Percentiles rank a stretch among this genome's conserved stretches.
These are phyloP conservation scores for Rhynchotus rufescens DNA, from an alignment of 2,797 vertebrate genomes.

Conservation along the genomic window DNA sequence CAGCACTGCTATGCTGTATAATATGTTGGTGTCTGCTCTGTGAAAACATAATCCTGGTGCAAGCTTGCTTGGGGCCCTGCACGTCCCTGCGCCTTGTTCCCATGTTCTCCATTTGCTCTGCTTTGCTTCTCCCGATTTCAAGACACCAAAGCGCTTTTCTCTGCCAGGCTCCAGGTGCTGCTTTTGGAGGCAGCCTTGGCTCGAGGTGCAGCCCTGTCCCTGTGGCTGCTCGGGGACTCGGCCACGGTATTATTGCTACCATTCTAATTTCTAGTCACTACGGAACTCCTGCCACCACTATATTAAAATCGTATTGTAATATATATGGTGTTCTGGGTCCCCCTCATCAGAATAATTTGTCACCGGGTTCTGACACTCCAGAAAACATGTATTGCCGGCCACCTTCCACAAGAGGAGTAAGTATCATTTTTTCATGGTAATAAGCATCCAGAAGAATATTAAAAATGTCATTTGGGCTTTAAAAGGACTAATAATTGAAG, in stretches of 20 bases:
- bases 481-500: constrained; percentile 54
- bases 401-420: neutral
- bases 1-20: constrained; percentile 16
- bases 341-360: neutral
- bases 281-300: neutral
- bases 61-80: neutral
- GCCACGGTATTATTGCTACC: neutral
- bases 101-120: neutral
- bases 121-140: neutral
- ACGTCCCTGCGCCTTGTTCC: neutral
- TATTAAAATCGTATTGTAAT: neutral
- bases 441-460: constrained; percentile 32
- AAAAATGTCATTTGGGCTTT: constrained; percentile 21
- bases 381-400: neutral
- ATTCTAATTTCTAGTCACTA: neutral
- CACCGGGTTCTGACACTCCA: neutral
- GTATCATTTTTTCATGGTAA: constrained; percentile 9
- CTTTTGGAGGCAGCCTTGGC: too few species aligned
- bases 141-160: neutral
- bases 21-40: neutral
- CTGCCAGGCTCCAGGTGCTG: neutral
- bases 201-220: too few species aligned
- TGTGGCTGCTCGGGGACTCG: too few species aligned
- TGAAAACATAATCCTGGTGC: neutral
- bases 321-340: neutral